Conservation (phyloP, 2,888 invertebrate species). For the Salpingus planirostris region DNA sequence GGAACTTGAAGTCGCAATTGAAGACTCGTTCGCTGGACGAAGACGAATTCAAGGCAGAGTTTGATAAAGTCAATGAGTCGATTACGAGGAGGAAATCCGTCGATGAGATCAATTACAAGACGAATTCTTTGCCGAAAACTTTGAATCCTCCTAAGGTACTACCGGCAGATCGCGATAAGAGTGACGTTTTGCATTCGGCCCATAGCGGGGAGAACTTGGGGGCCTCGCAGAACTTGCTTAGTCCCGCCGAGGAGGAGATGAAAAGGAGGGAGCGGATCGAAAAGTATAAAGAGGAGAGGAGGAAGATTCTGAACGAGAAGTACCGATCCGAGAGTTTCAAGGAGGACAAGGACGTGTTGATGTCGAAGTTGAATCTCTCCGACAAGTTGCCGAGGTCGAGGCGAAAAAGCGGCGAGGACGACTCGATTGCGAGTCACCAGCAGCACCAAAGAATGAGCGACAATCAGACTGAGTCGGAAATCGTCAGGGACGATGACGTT, state of each 20-base stretch:
- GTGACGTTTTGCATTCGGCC: slow-evolving; percentile 29
- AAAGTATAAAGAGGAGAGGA: slow-evolving; percentile 83
- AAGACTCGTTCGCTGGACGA: slow-evolving; percentile 65
- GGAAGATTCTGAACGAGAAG: slow-evolving; percentile 75
- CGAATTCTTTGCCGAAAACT: slow-evolving; percentile 49
- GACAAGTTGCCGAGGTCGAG: too few species aligned
- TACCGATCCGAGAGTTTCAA: slow-evolving; percentile 76
- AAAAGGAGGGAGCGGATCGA: slow-evolving; percentile 76
- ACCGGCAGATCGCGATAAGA: slow-evolving; percentile 37
- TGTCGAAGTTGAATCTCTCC: slow-evolving; percentile 40
- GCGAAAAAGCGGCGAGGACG: slow-evolving; percentile 13
- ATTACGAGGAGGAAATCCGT: slow-evolving; percentile 50
- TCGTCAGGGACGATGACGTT: too few species aligned
- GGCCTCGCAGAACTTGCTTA: slow-evolving; percentile 22
- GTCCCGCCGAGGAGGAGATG: slow-evolving; percentile 25
- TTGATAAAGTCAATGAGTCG: slow-evolving; percentile 36
- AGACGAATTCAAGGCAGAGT: slow-evolving; percentile 63
- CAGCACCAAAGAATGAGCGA: slow-evolving; percentile 9
- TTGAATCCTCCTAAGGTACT: slow-evolving; percentile 49
- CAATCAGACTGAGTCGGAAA: slow-evolving; percentile 1
- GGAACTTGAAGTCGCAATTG: slow-evolving; percentile 51
- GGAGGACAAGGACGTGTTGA: slow-evolving; percentile 49
- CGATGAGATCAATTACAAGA: slow-evolving; percentile 40
- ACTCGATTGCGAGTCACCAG: slow-evolving; percentile 11
- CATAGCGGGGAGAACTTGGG: slow-evolving; percentile 33